Base-by-base conservation (phyloP, 2,797 vertebrate genomes). In the Picus viridis region DNA sequence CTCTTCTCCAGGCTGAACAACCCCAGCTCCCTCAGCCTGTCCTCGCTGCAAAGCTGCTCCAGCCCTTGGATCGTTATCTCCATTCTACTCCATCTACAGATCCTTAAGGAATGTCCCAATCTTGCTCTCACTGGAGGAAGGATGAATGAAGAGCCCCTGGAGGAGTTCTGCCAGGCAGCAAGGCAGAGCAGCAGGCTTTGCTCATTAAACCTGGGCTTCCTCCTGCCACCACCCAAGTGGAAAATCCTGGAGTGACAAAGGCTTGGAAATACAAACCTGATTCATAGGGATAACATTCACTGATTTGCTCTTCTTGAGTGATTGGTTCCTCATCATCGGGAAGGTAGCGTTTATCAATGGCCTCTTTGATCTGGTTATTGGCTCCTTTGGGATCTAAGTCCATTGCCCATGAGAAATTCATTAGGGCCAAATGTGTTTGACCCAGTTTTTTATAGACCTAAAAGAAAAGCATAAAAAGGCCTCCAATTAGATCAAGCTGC, bases 391-490 rank as follows among this genome's bases (percentile, higher is more conserved):
- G 99, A 91, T 99, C 99, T 96, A 99, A 97, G 93, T 99, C 99
- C 99, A 99, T 99, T 4, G 99, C 99, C 99, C 99, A 99, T 32
- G 99, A 99, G 98, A 99, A 99, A 97, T 99, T 99, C 99, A 99
- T 99, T 53, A 99, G 97, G 75, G 99, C 99, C 95, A 99, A 96
- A 87, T 99, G 99, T 23, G 99, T 99, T 86, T 99, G 99, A 67
- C 99, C 99, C 96, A 99, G 97, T 92, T 99, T 99, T 97, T 99
- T 99, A 98, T 99, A 99, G 91, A 99, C 99, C 99, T 99, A 89
- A 32, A 96, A 94, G 6, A 94, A 94, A 92, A 62, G 92, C 73
- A 97, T 32, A 27, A 30, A 43, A 70, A 83, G 85, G 36, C 94
- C 74, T 93, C 29, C 64, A 71, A 89, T 93, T 84, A 83, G 65